Conservation (phyloP, 2,113 vertebrate species). For the Acanthisitta chloris region DNA sequence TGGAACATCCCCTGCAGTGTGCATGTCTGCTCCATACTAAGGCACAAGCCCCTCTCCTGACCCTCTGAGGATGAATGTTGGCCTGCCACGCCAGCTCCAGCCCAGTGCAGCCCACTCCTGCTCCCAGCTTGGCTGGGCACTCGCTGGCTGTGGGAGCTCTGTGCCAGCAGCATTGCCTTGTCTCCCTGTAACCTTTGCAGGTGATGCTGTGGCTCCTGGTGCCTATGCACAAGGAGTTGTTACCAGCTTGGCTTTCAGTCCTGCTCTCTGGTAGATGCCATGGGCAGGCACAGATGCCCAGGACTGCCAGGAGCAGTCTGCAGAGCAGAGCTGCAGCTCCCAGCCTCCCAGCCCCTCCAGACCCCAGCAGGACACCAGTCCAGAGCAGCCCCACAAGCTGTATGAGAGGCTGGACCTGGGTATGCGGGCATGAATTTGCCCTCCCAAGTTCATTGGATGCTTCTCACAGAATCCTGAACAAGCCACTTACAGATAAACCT, state of each 20-base stretch:
- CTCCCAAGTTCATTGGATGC: accelerated
- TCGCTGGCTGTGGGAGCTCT: background rate
- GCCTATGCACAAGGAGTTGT: background rate
- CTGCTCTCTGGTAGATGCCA: background rate
- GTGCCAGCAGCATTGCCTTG: accelerated
- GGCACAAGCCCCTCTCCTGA: accelerated
- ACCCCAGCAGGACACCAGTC: background rate
- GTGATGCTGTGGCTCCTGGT: background rate
- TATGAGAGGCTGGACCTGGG: too few species aligned
- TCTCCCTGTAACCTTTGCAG: accelerated
- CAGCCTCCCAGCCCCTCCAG: background rate
- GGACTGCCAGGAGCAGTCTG: background rate
- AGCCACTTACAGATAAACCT: background rate
- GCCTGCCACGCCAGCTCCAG: background rate
- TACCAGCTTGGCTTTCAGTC: background rate
- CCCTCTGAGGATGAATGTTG: background rate
- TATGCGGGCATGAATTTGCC: background rate
- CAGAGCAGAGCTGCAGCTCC: background rate
- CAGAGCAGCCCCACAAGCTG: background rate
- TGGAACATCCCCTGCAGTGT: background rate
- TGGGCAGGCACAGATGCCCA: background rate
- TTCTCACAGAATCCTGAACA: background rate
- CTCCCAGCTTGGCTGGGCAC: background rate
- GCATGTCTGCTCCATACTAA: accelerated
- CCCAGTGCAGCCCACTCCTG: accelerated